Conservation (phyloP, 2,888 invertebrate species). For the Eristalinus aeneus region DNA sequence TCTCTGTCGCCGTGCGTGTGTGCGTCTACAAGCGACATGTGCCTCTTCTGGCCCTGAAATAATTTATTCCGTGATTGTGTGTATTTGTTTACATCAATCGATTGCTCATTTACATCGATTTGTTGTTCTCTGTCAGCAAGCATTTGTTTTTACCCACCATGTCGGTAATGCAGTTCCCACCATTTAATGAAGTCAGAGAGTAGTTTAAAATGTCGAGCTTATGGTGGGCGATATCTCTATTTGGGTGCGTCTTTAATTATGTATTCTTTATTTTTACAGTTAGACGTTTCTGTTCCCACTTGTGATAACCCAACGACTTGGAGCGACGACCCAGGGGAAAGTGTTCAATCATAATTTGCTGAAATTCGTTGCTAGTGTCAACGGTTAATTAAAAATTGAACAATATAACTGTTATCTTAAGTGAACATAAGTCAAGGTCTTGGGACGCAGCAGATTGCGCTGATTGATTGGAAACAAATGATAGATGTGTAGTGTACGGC, state of each 20-base stretch:
- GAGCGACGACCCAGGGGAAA: not conserved
- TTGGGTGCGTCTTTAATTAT: not conserved
- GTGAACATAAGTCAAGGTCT: constrained; percentile 9
- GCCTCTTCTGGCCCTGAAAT: not conserved
- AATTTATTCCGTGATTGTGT: not conserved
- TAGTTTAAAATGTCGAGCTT: not conserved
- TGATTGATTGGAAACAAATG: constrained; percentile 14
- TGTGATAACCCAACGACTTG: not conserved
- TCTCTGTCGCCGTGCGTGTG: not conserved
- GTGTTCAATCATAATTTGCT: constrained; percentile 1
- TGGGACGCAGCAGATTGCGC: not conserved
- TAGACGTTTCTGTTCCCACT: not conserved
- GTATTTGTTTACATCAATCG: not conserved
- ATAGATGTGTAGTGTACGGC: not conserved
- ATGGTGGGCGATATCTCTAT: not conserved
- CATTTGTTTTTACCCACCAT: not conserved
- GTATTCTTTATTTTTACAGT: not conserved
- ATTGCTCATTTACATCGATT: not conserved
- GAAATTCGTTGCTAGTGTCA: not conserved
- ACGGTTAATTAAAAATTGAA: not conserved
- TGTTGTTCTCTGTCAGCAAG: not conserved
- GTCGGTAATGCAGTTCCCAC: not conserved
- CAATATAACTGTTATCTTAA: not conserved
- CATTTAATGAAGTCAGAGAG: not conserved
- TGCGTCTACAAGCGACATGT: not conserved